Percentiles rank a stretch among this genome's conserved stretches.
Evolutionary conservation across 2,113 vertebrate species (phyloP).

Genomic region (Patagioenas fasciata): DNA sequence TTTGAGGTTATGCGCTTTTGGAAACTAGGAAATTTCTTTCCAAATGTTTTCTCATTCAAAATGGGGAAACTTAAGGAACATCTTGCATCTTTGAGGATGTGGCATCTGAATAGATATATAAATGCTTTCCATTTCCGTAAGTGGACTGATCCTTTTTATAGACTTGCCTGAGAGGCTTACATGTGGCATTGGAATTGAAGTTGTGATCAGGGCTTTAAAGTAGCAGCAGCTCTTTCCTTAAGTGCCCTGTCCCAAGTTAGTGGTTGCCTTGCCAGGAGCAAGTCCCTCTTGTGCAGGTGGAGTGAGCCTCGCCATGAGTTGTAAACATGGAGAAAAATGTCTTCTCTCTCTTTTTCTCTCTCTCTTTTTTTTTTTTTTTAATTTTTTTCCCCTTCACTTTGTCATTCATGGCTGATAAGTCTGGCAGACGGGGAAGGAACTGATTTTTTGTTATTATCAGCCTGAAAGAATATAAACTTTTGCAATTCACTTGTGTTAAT

Average conservation of each 20-base stretch:
- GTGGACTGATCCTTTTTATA: background rate
- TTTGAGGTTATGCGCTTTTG: background rate
- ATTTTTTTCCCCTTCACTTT: background rate
- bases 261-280: background rate
- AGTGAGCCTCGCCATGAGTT: accelerated
- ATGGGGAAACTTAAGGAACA: background rate
- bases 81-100: background rate
- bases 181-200: background rate
- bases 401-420: slow-evolving; percentile 11
- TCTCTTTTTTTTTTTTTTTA: background rate
- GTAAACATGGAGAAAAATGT: background rate
- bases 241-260: background rate
- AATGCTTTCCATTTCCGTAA: background rate
- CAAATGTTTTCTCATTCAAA: background rate
- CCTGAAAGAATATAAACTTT: slow-evolving; percentile 34
- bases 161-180: background rate
- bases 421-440: slow-evolving; percentile 3
- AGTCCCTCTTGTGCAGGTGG: background rate
- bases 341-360: background rate
- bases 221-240: background rate
- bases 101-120: background rate
- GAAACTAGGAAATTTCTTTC: background rate
- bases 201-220: accelerated
- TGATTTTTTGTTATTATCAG: slow-evolving; percentile 38
- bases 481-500: background rate